Evolutionary conservation across 2,888 invertebrate genomes (phyloP), one percentile per base, ranked within the genome.

Genomic region (Timema podura): DNA sequence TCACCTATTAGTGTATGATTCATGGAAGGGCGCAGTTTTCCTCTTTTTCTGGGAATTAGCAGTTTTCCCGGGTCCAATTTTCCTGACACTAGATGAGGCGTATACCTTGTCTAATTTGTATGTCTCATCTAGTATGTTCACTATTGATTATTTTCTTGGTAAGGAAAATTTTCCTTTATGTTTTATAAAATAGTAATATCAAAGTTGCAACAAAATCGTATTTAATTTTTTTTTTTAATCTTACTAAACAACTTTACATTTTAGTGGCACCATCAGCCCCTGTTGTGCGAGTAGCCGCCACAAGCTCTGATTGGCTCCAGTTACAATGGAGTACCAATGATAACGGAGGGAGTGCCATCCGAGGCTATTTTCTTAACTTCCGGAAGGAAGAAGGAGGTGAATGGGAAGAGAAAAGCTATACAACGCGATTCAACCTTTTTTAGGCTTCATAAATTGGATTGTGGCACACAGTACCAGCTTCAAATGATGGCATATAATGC

Each of bases 201-300:
- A 30, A 3, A 30, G 30, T 30, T 30, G 30, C 30, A 30, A 30
- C 30, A 30, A 30, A 30, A 30, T 3, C 30, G 3, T 30, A 30
- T 30, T 30, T 30, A 2, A 30, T 30, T 30, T 2, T 30, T 30
- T 3, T 30, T 30, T 30, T 30, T 30, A 30, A 30, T 30, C 30
- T 44, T 59, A 59, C 6, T 6, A 13, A 65, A 65, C 11, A 7
- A 11, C 7, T 66, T 13, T 66, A 11, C 59, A 30, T 75, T 74
- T 5, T 73, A 81, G 80, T 79, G 30, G 77, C 80, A 15, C 81
- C 80, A 46, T 74, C 78, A 30, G 76, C 80, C 6, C 80, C 80
- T 7, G 72, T 77, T n/a, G 73, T 80, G 13, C 76, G 77, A 48
- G 77, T 78, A 8, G 77, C 78, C 5, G 76, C 77, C 11, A 76